These are phyloP conservation scores for Bovichtus variegatus DNA, from an alignment of 2,797 vertebrate genomes.

Conservation along the genomic window DNA sequence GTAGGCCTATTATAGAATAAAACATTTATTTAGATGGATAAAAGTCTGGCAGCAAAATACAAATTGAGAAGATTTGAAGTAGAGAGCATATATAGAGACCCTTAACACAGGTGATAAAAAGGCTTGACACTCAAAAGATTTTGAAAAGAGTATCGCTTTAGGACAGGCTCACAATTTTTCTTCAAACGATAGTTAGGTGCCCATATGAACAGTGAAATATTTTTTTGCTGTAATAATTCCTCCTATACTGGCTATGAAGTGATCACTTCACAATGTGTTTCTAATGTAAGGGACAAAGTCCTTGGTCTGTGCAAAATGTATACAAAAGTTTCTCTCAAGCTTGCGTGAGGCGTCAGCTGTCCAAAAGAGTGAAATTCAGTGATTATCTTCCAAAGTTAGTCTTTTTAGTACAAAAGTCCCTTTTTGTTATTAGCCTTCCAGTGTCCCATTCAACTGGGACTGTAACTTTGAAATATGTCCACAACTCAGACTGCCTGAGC, in stretches of 20 bases:
- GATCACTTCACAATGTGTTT: not conserved
- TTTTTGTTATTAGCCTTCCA: not conserved
- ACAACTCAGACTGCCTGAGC: not conserved
- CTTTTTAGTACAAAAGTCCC: not conserved
- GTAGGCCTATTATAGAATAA: not conserved
- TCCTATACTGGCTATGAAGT: not conserved
- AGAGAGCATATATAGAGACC: no score
- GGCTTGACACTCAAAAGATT: not conserved
- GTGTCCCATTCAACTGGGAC: not conserved
- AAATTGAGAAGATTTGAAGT: not conserved
- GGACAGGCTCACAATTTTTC: not conserved
- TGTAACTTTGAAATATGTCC: not conserved
- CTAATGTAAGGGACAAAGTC: not conserved
- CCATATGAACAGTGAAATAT: not conserved
- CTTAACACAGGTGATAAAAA: not conserved
- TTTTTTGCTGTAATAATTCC: not conserved
- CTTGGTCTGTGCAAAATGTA: not conserved
- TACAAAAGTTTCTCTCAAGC: not conserved
- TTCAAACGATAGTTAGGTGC: not conserved
- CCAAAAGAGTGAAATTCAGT: not conserved
- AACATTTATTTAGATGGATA: not conserved
- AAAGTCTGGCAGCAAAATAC: not conserved
- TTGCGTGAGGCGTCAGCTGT: not conserved
- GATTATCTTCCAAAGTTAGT: not conserved
- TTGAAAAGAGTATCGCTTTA: rapidly evolving